A percentile compares a stretch with the other conserved stretches of the same genome.
Evolutionary conservation across 1,140 invertebrate genomes (phyloP).

Genomic region (Lethocerus indicus): DNA sequence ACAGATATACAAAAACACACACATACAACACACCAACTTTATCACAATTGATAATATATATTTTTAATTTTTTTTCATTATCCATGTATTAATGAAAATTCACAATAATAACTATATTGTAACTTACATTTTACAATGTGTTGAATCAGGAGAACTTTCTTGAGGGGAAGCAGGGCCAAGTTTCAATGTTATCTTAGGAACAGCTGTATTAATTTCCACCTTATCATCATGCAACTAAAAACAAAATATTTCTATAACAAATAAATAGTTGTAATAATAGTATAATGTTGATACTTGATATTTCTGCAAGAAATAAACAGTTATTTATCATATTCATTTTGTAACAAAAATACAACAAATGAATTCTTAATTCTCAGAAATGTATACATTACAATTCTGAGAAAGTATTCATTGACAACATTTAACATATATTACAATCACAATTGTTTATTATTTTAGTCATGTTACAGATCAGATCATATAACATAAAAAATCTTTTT

Average conservation of each 20-base stretch:
- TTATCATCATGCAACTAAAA: slow-evolving; percentile 23
- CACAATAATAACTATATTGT: background rate
- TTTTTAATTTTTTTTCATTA: background rate
- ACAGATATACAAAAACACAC: background rate
- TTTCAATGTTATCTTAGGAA: slow-evolving; percentile 69
- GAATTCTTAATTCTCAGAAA: too few species aligned
- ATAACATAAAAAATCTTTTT: too few species aligned
- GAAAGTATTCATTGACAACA: too few species aligned
- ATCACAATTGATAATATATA: background rate
- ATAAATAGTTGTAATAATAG: background rate
- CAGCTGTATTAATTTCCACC: slow-evolving; percentile 18
- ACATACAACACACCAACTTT: background rate
- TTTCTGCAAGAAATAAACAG: too few species aligned
- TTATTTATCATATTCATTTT: too few species aligned
- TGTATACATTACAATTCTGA: too few species aligned
- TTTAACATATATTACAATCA: too few species aligned
- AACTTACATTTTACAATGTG: slow-evolving; percentile 39
- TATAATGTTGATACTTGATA: too few species aligned
- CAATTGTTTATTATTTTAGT: too few species aligned
- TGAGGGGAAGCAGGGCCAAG: slow-evolving; percentile 42
- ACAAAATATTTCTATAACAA: slow-evolving; percentile 9
- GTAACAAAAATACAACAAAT: too few species aligned
- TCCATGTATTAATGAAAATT: background rate
- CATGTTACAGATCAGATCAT: too few species aligned
- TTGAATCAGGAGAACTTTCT: slow-evolving; percentile 32